Evolutionary conservation across 2,888 invertebrate genomes (phyloP).

Genomic region (Amphipoea lucens): DNA sequence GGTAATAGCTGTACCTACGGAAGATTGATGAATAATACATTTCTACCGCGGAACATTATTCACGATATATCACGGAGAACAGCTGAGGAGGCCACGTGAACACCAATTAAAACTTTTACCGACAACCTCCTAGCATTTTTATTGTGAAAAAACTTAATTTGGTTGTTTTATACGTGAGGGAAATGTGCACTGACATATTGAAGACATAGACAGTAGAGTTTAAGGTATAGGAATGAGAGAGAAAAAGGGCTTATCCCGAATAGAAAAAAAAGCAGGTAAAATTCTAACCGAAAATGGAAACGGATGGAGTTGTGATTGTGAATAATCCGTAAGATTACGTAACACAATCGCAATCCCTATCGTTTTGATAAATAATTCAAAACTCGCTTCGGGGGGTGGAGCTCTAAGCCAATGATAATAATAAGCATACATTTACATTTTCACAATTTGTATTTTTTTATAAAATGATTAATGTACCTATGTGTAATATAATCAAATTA

Average conservation of each 20-base stretch:
- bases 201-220: neutral
- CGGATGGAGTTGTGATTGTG: neutral
- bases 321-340: constrained; percentile 2
- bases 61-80: constrained; percentile 56
- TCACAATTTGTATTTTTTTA: neutral
- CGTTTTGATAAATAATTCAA: neutral
- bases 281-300: neutral
- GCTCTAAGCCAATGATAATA: neutral
- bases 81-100: constrained; percentile 52
- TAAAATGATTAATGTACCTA: neutral
- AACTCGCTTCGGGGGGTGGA: neutral
- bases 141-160: constrained; percentile 32
- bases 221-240: neutral
- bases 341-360: neutral
- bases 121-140: constrained; percentile 41
- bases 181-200: constrained; percentile 11
- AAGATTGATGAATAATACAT: constrained; percentile 71
- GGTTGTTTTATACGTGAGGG: neutral
- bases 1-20: constrained; percentile 51
- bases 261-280: neutral
- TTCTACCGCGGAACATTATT: constrained; percentile 60
- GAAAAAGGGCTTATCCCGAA: neutral
- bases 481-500: neutral
- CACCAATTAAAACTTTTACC: constrained; percentile 70
- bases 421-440: neutral